phyloP scores from a whole-genome alignment of 2,888 invertebrate species.

The Brachyptera risi region DNA sequence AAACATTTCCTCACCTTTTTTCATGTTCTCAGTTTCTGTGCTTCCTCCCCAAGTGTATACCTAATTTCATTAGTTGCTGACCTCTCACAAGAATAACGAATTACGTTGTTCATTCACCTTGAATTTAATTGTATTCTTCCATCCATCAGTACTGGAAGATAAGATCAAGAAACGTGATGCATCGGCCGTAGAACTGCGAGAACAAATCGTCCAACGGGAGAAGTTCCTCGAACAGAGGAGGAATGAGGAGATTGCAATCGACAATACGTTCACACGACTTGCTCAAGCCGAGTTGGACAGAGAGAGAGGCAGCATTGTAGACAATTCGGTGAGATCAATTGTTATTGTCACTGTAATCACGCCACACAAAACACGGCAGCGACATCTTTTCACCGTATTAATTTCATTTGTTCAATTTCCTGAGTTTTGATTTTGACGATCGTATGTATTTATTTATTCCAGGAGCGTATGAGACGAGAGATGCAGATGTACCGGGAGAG shows the following conservation, averaged over 20 bases:
- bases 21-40: too few relatives aligned
- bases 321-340: conserved; percentile 35
- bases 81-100: neutral
- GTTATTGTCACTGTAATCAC: too few relatives aligned
- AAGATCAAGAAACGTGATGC: conserved; percentile 38
- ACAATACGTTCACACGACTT: conserved; percentile 35
- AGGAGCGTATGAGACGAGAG: conserved; percentile 39
- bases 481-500: conserved; percentile 40
- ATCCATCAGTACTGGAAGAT: conserved; percentile 29
- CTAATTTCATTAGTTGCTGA: too few relatives aligned
- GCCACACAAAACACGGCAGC: too few relatives aligned
- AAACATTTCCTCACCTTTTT: too few relatives aligned
- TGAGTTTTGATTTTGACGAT: neutral
- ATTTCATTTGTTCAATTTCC: too few relatives aligned
- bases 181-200: conserved; percentile 39
- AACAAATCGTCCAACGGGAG: conserved; percentile 41
- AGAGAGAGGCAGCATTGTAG: conserved; percentile 37
- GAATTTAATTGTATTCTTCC: neutral
- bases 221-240: conserved; percentile 39
- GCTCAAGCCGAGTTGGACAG: conserved; percentile 40
- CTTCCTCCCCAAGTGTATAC: neutral
- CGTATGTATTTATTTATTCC: neutral
- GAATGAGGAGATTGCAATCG: conserved; percentile 40
- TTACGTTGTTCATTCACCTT: neutral
- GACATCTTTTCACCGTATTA: too few relatives aligned